Percentiles rank a stretch among this genome's conserved stretches.
Conservation (phyloP, 64 coral and sea anemone species). For the Exaiptasia diaphana region DNA sequence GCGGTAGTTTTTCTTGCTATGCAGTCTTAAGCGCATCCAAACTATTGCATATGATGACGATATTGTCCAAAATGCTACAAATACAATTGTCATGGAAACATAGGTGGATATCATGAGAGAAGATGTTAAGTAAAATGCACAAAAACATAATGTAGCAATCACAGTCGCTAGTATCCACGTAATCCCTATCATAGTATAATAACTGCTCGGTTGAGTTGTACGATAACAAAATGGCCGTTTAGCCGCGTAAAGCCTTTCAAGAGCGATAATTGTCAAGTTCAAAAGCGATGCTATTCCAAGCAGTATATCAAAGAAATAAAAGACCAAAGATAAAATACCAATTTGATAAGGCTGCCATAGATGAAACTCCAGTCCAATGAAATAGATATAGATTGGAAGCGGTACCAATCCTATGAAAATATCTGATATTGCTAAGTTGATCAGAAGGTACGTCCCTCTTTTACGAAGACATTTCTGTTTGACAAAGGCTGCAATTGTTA, state of each 20-base stretch:
- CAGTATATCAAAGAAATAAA: constrained; percentile 7
- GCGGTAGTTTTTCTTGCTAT: constrained; percentile 7
- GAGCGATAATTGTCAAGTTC: constrained; percentile 44
- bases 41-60: constrained; percentile 31
- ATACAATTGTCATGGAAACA: constrained; percentile 36
- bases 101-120: constrained; percentile 13
- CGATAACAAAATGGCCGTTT: constrained; percentile 33
- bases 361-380: not conserved
- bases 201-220: constrained; percentile 1
- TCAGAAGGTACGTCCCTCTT: constrained; percentile 1
- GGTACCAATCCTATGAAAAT: constrained; percentile 35
- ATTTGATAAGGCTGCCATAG: not conserved
- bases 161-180: constrained; percentile 14
- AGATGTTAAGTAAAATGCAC: not conserved
- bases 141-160: not conserved
- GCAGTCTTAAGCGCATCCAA: constrained; percentile 13
- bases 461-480: constrained; percentile 23
- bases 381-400: constrained; percentile 16
- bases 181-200: not conserved
- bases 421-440: constrained; percentile 36
- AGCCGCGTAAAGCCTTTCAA: constrained; percentile 34
- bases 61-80: constrained; percentile 10
- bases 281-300: constrained; percentile 38
- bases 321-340: not conserved
- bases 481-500: constrained; percentile 45